Percentiles rank a stretch among this genome's conserved stretches.
Conservation (phyloP, 2,797 vertebrate species). For the Bradypodion pumilum region DNA sequence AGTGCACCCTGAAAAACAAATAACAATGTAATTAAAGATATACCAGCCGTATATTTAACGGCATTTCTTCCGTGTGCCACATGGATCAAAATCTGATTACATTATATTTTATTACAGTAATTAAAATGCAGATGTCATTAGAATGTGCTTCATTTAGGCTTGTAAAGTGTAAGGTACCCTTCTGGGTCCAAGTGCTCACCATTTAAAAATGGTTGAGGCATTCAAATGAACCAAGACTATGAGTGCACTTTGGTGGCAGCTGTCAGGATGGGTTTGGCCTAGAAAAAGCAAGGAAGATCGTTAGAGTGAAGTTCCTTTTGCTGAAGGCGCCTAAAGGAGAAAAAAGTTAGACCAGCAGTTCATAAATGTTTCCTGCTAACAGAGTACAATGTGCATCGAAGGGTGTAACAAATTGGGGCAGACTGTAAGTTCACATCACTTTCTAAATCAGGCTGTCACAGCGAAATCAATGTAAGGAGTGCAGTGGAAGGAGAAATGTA, state of each 20-base stretch:
- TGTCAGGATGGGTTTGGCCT: constrained; percentile 35
- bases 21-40: constrained; percentile 23
- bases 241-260: constrained; percentile 1
- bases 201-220: constrained; percentile 39
- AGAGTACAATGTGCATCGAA: background rate
- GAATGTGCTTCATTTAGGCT: constrained; percentile 35
- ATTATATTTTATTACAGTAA: constrained; percentile 34
- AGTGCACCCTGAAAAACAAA: constrained; percentile 37
- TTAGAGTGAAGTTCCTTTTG: background rate
- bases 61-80: constrained; percentile 29
- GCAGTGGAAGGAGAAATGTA: background rate
- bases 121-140: constrained; percentile 38
- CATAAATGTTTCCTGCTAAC: background rate
- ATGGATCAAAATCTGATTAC: constrained; percentile 34
- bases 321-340: constrained; percentile 19
- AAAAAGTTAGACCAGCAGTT: background rate
- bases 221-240: background rate
- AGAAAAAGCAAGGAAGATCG: background rate
- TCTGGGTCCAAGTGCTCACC: constrained; percentile 19
- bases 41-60: constrained; percentile 13
- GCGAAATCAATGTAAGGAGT: background rate
- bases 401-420: background rate
- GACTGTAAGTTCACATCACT: background rate
- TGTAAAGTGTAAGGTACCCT: constrained; percentile 33
- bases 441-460: background rate